These are phyloP conservation scores for Rhea pennata DNA, from an alignment of 2,113 vertebrate species.

Conservation along the genomic window DNA sequence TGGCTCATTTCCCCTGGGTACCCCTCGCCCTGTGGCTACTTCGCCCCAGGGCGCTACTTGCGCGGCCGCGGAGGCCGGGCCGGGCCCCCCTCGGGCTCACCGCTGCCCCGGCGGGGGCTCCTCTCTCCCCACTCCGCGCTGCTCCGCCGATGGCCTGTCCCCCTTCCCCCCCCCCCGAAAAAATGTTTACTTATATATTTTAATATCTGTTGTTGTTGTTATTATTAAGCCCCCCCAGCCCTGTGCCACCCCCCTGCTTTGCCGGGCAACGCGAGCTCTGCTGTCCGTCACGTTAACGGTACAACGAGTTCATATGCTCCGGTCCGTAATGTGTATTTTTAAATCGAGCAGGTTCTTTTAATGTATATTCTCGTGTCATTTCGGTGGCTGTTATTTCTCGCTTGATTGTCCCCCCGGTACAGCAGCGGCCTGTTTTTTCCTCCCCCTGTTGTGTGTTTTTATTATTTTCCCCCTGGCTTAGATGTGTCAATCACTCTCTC, in stretches of 20 bases:
- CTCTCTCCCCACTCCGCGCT: background rate
- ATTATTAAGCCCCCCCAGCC: background rate
- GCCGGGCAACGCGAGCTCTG: slow-evolving; percentile 30
- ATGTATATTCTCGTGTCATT: slow-evolving; percentile 77
- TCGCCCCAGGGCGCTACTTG: too few species aligned
- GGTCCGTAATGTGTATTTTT: slow-evolving; percentile 72
- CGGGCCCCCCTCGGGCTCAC: background rate
- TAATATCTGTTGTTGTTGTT: slow-evolving; percentile 12
- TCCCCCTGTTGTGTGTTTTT: slow-evolving; percentile 86
- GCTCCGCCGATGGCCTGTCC: background rate
- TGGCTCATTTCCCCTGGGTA: background rate
- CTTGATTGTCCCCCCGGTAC: slow-evolving; percentile 75
- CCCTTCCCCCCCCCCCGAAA: background rate
- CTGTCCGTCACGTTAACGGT: slow-evolving; percentile 65
- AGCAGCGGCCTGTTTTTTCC: slow-evolving; percentile 83
- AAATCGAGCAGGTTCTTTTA: slow-evolving; percentile 67
- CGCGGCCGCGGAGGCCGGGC: background rate
- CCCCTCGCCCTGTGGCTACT: background rate
- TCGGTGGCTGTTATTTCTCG: slow-evolving; percentile 76
- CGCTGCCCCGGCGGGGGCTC: background rate
- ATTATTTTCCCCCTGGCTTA: slow-evolving; percentile 86
- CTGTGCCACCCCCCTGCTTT: background rate
- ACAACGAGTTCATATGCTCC: slow-evolving; percentile 70
- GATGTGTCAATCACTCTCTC: slow-evolving; percentile 91
- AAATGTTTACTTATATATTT: slow-evolving; percentile 46